Base-by-base conservation (phyloP, 1,140 invertebrate genomes). In the Lepidostoma basale region DNA sequence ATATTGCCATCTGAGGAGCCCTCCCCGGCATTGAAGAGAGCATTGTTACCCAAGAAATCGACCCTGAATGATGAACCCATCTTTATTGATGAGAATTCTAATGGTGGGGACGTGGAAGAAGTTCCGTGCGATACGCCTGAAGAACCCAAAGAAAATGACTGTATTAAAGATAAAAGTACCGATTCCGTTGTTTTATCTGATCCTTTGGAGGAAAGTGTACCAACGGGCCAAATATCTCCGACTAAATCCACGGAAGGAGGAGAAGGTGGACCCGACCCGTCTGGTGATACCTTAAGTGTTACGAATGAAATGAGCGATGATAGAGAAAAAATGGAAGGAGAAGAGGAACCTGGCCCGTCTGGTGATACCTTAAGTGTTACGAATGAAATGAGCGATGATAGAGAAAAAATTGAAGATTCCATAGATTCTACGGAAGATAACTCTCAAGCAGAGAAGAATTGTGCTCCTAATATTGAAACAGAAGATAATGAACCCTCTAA, bases 61-160 rank as follows among this genome's bases (percentile, higher is more conserved):
- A 28, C 18, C 18, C 74, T 76, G 9, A 76, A 78, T 59, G 80
- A 81, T 26, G 80, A 81, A 68, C 80, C 82, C 1, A 83, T 83
- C 67, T 83, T 80, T 69, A 83, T 83, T 62, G 82, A 83, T 66
- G 82, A 83, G 74, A 83, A 83, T 73, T 83, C 82, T 0, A 72
- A 77, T 12, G 82, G 81, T 25, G 40, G 25, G 18, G 59, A 69
- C 22, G 59, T 14, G 23, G 30, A 65, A 10, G 26, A 33, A n/a
- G 18, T 18, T 0, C 10, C 12, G 16, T 18, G 8, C 2, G 16
- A 33, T 12, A 6, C 42, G 42, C n/a, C 9, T 9, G 42, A 44
- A 44, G 42, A 18, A 9, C 5, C 14, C 6, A 16, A 44, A 5
- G 42, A 44, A 44, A 6, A 44, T 8, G 42, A 44, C 5, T 9